Base-by-base conservation (phyloP, 2,113 vertebrate genomes). In the Aythya baeri region DNA sequence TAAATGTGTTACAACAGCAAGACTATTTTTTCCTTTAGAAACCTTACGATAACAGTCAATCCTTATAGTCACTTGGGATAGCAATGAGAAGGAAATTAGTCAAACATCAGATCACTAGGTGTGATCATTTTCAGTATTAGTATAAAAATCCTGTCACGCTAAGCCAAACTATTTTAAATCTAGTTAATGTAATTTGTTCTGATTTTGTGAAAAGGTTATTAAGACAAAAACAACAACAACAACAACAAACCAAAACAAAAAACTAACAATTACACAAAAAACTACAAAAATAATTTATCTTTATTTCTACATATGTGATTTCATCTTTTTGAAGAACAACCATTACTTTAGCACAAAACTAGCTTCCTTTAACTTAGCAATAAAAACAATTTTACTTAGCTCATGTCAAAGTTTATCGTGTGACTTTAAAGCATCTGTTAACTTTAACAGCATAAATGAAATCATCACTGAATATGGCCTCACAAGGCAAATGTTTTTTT, bases 371-470 rank as follows among this genome's bases (percentile, higher is more conserved):
- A 88, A 66, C 52, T 92, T 89, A 86, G 84, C 82, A 85, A 72
- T 86, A 89, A 90, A 94, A 95, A 15, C 41, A 83, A 52, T 97
- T 96, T 95, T 90, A 91, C 85, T 94, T 95, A 93, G 94, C 77
- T 49, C 82, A 84, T 97, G 96, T 98, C 96, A 97, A 97, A 98
- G 97, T 98, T 98, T 97, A 97, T 95, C 4, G 38, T 96, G 77
- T 88, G 84, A 92, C 89, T 97, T 96, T 96, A 97, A 95, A 97
- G 97, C 96, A 97, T 96, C 97, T 98, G 97, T 96, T 98, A 98
- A 97, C 96, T 97, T 97, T 96, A 97, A 97, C 96, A 91, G 91
- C 89, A 76, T 95, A 97, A 97, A 94, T 96, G 95, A 98, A 98
- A 97, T 97, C 96, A 97, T 96, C 92, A 90, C 78, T 95, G 96